Evolutionary conservation across 53 echinoderm and acorn worm species (phyloP), one percentile per base, ranked within the genome.

Genomic region (Patiria pectinifera): DNA sequence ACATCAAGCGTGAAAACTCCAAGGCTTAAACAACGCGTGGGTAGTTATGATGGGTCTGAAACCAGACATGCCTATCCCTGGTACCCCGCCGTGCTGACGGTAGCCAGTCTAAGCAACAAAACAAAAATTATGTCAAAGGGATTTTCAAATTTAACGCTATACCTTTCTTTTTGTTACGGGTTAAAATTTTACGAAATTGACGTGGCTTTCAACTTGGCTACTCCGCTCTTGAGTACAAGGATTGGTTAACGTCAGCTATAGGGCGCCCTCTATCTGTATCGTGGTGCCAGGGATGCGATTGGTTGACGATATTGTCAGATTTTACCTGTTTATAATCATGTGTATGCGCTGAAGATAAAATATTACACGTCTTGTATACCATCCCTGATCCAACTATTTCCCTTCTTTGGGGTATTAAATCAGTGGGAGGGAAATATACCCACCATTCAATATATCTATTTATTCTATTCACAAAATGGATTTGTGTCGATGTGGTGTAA

Each of bases 1-100:
- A 78, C 53, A 80, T 96, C 43, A 93, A 93, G 77, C 82, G 83
- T 18, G 59, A 66, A 62, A 60, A 80, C 59, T 35, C 53, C 24
- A 62, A 81, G 47, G 80, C 66, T 45, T 62, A 89, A 69, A 22
- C 63, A 22, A 45, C 86, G 47, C 80, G 19, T 1, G 25, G 44
- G 61, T 16, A 13, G 6, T 60, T 21, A 72, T 18, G 49, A 11
- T 9, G 76, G 35, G 71, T 23, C 75, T 74, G 25, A 75, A 72
- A 48, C 86, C 86, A 86, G 72, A 75, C 76, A 24, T 58, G 85
- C 63, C 62, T 62, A 45, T 48, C 16, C 47, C 74, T 23, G 24
- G 74, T 23, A 16, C 24, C 15, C 4, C 26, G 15, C n/a, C 4
- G 24, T 4, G 22, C 24, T 24, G 11, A 16, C 24, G 4, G 22